A percentile compares a stretch with the other conserved stretches of the same genome.
Conservation (phyloP, 1,140 invertebrate species). For the Drosophila novamexicana region DNA sequence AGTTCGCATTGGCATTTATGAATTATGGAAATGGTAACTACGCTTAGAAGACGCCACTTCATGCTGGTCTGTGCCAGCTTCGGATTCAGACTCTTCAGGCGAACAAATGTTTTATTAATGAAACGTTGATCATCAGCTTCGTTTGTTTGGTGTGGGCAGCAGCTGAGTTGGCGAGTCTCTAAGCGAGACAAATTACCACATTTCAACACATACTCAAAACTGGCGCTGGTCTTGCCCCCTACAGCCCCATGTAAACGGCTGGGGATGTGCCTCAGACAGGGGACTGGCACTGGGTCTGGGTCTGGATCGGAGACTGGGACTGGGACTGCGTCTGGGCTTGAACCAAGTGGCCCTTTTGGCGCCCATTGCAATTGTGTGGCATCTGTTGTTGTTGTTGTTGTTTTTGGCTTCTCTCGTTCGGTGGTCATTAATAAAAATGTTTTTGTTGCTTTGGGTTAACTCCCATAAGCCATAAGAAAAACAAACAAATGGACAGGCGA, state of each 20-base stretch:
- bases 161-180: conserved; percentile 50
- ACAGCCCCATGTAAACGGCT: conserved; percentile 18
- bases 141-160: conserved; percentile 55
- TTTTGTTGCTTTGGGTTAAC: conserved; percentile 63
- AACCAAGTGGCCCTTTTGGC: conserved; percentile 78
- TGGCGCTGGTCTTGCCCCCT: conserved; percentile 61
- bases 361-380: conserved; percentile 79
- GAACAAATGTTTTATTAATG: conserved; percentile 83
- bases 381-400: conserved; percentile 15
- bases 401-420: conserved; percentile 14
- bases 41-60: conserved; percentile 47
- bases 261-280: conserved; percentile 23
- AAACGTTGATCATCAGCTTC: conserved; percentile 55
- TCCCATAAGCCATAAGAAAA: conserved; percentile 69
- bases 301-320: background rate
- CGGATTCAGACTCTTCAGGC: conserved; percentile 44
- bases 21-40: conserved; percentile 68
- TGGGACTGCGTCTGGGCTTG: conserved; percentile 4
- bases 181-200: conserved; percentile 83
- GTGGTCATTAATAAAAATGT: conserved; percentile 82
- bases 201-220: conserved; percentile 81
- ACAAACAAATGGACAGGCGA: conserved; percentile 76
- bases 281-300: conserved; percentile 4
- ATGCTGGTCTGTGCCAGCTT: conserved; percentile 29
- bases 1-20: conserved; percentile 78